Percentiles rank a stretch among this genome's conserved stretches.
Evolutionary conservation across 2,888 invertebrate genomes (phyloP).

Genomic region (Tipula lateralis): DNA sequence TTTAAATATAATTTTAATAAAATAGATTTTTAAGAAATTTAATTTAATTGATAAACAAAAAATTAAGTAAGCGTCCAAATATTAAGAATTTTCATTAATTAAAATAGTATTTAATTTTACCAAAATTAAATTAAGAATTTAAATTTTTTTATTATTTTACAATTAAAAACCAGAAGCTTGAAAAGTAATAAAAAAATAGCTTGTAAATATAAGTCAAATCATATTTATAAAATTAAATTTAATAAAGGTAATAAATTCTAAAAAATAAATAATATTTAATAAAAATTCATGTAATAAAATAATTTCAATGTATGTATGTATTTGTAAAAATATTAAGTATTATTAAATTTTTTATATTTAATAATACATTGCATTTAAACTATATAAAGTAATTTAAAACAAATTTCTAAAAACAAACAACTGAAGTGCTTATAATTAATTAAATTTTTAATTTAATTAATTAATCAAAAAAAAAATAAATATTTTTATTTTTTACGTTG

Average conservation of each 20-base stretch:
- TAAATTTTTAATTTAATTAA: neutral
- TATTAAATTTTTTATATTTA: neutral
- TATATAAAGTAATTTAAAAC: neutral
- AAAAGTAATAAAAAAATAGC: neutral
- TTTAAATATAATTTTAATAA: neutral
- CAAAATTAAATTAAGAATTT: neutral
- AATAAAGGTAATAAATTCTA: neutral
- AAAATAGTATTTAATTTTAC: neutral
- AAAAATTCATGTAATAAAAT: neutral
- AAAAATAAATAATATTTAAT: neutral
- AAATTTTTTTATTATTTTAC: neutral
- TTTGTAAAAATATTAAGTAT: neutral
- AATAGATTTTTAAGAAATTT: slow-evolving; percentile 3
- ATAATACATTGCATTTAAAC: neutral
- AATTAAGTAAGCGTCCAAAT: neutral
- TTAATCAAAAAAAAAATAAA: neutral
- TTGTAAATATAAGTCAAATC: neutral
- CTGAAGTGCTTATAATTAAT: slow-evolving; percentile 12
- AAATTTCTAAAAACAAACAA: neutral
- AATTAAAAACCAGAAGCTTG: neutral
- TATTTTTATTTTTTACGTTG: neutral
- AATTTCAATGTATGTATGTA: neutral
- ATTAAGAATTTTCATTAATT: neutral
- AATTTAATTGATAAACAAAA: neutral
- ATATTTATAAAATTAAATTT: slow-evolving; percentile 16